These are phyloP conservation scores for Drosophila subsilvestris DNA, from an alignment of 2,888 invertebrate species.

Conservation along the genomic window DNA sequence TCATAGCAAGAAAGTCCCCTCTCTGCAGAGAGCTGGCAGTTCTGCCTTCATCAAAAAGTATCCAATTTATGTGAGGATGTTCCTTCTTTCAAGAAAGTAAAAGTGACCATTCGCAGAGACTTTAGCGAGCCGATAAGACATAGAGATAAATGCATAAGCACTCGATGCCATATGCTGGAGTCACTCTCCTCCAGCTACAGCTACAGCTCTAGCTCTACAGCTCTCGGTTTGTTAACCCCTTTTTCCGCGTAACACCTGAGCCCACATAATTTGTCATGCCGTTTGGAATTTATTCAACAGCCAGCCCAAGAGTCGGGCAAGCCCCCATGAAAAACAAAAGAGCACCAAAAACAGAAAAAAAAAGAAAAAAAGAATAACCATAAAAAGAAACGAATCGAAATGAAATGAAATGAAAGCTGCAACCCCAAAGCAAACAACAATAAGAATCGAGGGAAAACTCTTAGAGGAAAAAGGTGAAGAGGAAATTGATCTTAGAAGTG, in stretches of 20 bases:
- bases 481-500: conserved; percentile 68
- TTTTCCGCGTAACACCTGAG: conserved; percentile 78
- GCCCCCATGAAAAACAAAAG: conserved; percentile 63
- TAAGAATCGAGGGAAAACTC: conserved; percentile 22
- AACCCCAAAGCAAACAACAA: conserved; percentile 55
- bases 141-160: conserved; percentile 14
- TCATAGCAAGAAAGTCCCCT: not conserved
- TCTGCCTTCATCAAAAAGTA: too few relatives aligned
- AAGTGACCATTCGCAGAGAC: not conserved
- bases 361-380: conserved; percentile 19
- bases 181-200: conserved; percentile 30
- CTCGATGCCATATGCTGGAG: conserved; percentile 60
- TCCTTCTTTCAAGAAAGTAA: not conserved
- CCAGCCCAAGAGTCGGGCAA: conserved; percentile 52
- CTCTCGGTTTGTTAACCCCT: conserved; percentile 73
- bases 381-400: conserved; percentile 13
- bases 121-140: conserved; percentile 14
- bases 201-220: conserved; percentile 10
- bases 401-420: conserved; percentile 56
- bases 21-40: not conserved
- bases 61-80: not conserved
- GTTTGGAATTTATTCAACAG: conserved; percentile 73
- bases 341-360: conserved; percentile 32
- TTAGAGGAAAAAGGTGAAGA: conserved; percentile 44
- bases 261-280: conserved; percentile 82